Percentiles rank a stretch among this genome's conserved stretches.
phyloP scores from a whole-genome alignment of 2,888 invertebrate genomes.

The Amitus sp. region DNA sequence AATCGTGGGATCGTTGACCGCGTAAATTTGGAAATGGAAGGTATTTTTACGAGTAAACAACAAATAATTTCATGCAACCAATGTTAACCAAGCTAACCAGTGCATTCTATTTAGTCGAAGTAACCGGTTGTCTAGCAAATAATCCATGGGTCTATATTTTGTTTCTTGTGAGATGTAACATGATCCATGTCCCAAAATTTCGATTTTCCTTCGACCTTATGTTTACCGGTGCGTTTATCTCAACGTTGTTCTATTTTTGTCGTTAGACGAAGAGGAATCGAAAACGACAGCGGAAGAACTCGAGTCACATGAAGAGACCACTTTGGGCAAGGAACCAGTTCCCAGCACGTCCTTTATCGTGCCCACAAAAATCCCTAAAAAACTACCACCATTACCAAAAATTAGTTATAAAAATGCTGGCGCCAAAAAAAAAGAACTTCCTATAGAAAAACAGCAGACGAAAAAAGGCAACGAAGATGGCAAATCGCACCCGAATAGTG shows the following conservation, averaged over 20 bases:
- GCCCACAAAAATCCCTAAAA: conserved; percentile 56
- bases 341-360: conserved; percentile 35
- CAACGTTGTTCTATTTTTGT: conserved; percentile 13
- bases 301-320: conserved; percentile 56
- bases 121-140: too few relatives aligned
- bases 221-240: neutral
- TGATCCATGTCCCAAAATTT: too few relatives aligned
- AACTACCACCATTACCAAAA: conserved; percentile 54
- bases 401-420: conserved; percentile 41
- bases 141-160: too few relatives aligned
- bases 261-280: conserved; percentile 63
- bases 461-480: conserved; percentile 40
- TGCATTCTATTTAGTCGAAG: too few relatives aligned
- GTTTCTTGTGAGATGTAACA: too few relatives aligned
- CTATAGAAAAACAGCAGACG: conserved; percentile 26
- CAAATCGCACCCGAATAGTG: conserved; percentile 27
- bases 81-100: too few relatives aligned
- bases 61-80: too few relatives aligned
- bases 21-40: too few relatives aligned
- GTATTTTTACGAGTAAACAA: too few relatives aligned
- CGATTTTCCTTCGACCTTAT: too few relatives aligned
- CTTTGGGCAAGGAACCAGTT: conserved; percentile 49
- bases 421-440: conserved; percentile 38
- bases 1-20: too few relatives aligned
- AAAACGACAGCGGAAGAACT: conserved; percentile 64